Evolutionary conservation across 2,888 invertebrate species (phyloP).

Genomic region (Apamea sordens): DNA sequence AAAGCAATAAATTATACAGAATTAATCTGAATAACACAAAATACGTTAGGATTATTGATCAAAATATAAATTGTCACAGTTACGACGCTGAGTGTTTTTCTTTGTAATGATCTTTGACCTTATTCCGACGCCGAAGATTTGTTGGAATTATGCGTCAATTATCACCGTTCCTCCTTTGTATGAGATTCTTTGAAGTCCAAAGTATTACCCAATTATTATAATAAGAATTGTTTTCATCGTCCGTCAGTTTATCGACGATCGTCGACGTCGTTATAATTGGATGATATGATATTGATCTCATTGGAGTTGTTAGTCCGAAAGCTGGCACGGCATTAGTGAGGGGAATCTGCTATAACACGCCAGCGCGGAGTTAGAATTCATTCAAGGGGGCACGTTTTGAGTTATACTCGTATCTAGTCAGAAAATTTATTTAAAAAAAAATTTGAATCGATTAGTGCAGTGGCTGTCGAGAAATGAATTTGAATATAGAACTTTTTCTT

Average conservation of each 20-base stretch:
- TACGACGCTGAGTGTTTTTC: conserved; percentile 51
- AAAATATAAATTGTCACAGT: conserved; percentile 48
- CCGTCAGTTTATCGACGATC: conserved; percentile 27
- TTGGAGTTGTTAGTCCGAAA: not conserved
- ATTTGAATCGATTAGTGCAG: not conserved
- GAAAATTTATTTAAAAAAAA: not conserved
- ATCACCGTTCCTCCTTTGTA: conserved; percentile 47
- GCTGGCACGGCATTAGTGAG: not conserved
- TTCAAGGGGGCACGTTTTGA: not conserved
- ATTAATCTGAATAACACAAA: conserved; percentile 43
- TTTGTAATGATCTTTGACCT: conserved; percentile 60
- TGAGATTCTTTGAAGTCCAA: conserved; percentile 53
- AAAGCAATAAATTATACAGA: conserved; percentile 40
- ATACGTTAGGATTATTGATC: conserved; percentile 45
- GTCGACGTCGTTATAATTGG: conserved; percentile 35
- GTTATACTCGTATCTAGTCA: no score
- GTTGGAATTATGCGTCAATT: conserved; percentile 60
- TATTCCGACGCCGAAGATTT: conserved; percentile 50
- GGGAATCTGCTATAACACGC: not conserved
- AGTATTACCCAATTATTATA: conserved; percentile 60
- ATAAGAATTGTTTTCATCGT: conserved; percentile 42
- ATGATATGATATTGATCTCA: conserved; percentile 22
- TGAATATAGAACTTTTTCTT: not conserved
- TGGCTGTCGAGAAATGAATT: not conserved
- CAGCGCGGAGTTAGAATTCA: not conserved